phyloP scores from a whole-genome alignment of 2,797 vertebrate species.

The Muraenolepis orangiensis region DNA sequence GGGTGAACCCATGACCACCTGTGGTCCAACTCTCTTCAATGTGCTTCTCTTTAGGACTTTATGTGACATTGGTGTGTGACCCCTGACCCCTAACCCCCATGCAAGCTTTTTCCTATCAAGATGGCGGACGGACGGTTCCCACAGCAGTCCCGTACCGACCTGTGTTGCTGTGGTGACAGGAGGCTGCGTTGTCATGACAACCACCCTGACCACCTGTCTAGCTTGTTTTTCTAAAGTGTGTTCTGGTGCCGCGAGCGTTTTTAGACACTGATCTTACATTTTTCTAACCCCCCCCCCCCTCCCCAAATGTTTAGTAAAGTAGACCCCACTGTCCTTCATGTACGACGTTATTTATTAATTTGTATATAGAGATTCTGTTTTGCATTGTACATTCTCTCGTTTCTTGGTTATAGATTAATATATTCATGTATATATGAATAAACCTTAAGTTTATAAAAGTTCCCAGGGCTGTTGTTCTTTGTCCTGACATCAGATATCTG shows the following conservation, averaged over 20 bases:
- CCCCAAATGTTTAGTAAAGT: constrained; percentile 47
- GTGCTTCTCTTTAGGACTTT: constrained; percentile 3
- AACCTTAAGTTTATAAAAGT: constrained; percentile 75
- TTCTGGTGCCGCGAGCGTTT: constrained; percentile 63
- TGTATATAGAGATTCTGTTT: constrained; percentile 72
- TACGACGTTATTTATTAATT: constrained; percentile 75
- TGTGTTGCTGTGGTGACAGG: constrained; percentile 44
- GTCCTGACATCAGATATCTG: neutral
- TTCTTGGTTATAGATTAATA: constrained; percentile 78
- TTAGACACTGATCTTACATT: constrained; percentile 45
- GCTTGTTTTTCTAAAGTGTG: constrained; percentile 44
- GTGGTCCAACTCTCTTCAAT: neutral
- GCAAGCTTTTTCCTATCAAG: constrained; percentile 34
- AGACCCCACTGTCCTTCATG: constrained; percentile 38
- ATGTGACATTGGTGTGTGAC: constrained; percentile 1
- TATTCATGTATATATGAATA: constrained; percentile 77
- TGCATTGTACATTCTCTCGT: constrained; percentile 75
- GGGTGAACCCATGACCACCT: neutral
- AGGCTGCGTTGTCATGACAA: neutral
- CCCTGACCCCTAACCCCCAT: constrained; percentile 1
- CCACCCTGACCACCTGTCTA: constrained; percentile 49
- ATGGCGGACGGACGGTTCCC: constrained; percentile 26
- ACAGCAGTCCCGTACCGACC: constrained; percentile 52
- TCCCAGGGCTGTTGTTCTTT: constrained; percentile 9
- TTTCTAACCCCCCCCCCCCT: constrained; percentile 38